phyloP scores from a whole-genome alignment of 2,113 vertebrate species.

The Laterallus jamaicensis region DNA sequence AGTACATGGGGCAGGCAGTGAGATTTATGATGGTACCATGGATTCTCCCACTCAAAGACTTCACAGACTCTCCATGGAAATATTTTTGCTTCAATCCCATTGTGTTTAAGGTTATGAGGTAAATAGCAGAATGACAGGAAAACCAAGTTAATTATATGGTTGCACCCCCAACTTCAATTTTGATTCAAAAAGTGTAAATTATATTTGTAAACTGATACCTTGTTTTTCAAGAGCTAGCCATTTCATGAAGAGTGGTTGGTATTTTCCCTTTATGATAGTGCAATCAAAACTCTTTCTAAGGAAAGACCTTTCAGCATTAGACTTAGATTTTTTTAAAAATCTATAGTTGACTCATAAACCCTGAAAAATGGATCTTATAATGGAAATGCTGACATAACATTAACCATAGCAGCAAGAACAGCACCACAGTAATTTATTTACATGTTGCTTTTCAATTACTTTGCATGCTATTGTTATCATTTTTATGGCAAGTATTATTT shows the following conservation, averaged over 20 bases:
- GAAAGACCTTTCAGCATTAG: neutral
- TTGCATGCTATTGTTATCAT: slow-evolving; percentile 62
- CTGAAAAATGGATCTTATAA: slow-evolving; percentile 42
- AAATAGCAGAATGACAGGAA: neutral
- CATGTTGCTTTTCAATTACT: slow-evolving; percentile 57
- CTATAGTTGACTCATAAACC: slow-evolving; percentile 34
- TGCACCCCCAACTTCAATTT: neutral
- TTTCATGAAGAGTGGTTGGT: neutral
- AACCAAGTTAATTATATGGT: neutral
- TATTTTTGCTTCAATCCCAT: neutral
- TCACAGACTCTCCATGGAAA: neutral
- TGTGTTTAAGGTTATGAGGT: neutral
- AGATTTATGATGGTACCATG: neutral
- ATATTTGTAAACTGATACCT: neutral
- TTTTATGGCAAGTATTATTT: slow-evolving; percentile 67
- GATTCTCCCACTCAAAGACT: neutral
- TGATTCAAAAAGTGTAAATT: neutral
- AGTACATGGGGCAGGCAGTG: neutral
- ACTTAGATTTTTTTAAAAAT: neutral
- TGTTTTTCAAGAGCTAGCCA: neutral
- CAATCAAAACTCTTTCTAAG: neutral
- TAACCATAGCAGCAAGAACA: slow-evolving; percentile 45
- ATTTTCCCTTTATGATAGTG: neutral
- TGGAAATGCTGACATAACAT: slow-evolving; percentile 58
- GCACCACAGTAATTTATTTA: slow-evolving; percentile 52